A percentile compares a stretch with the other conserved stretches of the same genome.
Conservation (phyloP, 1,140 invertebrate genomes). For the Diprion similis region DNA sequence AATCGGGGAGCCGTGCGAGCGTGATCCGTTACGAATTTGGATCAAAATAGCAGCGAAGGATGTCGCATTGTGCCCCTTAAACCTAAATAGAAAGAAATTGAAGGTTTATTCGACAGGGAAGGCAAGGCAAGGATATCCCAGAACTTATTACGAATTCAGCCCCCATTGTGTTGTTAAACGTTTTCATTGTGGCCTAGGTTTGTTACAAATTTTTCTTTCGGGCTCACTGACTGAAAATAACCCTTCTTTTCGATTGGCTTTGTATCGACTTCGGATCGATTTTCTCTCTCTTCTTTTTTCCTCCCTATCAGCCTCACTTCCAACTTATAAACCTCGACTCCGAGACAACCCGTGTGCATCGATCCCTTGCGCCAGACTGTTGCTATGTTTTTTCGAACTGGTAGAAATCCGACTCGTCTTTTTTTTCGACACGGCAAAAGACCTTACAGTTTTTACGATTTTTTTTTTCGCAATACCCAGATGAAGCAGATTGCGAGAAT, state of each 20-base stretch:
- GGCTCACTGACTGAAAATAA: background rate
- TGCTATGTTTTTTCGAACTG: no score
- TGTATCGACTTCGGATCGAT: background rate
- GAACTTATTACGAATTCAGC: conserved; percentile 2
- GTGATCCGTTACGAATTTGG: conserved; percentile 1
- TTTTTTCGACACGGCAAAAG: no score
- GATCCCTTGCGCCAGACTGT: no score
- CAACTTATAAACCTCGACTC: no score
- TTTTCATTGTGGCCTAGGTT: background rate
- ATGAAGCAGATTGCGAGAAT: no score
- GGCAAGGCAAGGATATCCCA: background rate
- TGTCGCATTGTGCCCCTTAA: background rate
- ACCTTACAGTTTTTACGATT: no score
- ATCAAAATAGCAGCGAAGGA: conserved; percentile 2
- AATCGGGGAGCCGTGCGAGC: background rate
- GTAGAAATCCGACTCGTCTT: no score
- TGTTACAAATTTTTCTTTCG: background rate
- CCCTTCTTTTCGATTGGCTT: background rate
- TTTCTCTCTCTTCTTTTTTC: background rate
- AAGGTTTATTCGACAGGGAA: conserved; percentile 5
- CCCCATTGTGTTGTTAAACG: background rate
- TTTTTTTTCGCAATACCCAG: no score
- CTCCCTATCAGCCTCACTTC: no score
- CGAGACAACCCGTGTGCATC: no score
- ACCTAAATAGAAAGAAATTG: background rate